A percentile compares a stretch with the other conserved stretches of the same genome.
These are phyloP conservation scores for Hipparchia sbordonii DNA, from an alignment of 2,888 invertebrate species.

Conservation along the genomic window DNA sequence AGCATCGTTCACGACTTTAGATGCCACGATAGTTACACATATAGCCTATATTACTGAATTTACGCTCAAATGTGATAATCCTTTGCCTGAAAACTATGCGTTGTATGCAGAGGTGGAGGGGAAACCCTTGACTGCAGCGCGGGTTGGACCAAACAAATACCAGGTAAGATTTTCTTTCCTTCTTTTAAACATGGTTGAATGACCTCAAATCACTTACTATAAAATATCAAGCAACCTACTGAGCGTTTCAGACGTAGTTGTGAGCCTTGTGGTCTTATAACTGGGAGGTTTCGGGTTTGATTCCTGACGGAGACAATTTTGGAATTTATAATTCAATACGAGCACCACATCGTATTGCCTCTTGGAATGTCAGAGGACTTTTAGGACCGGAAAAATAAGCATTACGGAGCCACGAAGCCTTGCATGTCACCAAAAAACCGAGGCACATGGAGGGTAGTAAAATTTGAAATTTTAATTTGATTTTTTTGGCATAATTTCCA, in stretches of 20 bases:
- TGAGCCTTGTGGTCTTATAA: too few species aligned
- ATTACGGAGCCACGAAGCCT: too few species aligned
- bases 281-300: too few species aligned
- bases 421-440: too few species aligned
- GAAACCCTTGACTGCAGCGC: slow-evolving; percentile 91
- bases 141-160: slow-evolving; percentile 89
- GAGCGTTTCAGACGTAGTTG: neutral
- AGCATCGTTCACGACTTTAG: slow-evolving; percentile 94
- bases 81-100: slow-evolving; percentile 84
- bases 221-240: neutral
- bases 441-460: too few species aligned
- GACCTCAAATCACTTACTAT: neutral
- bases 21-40: slow-evolving; percentile 94
- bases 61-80: slow-evolving; percentile 89
- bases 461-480: too few species aligned
- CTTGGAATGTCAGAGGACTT: too few species aligned
- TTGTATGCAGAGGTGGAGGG: slow-evolving; percentile 96
- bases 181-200: neutral
- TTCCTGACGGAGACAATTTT: too few species aligned
- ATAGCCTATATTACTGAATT: slow-evolving; percentile 97
- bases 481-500: slow-evolving; percentile 54
- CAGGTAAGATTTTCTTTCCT: slow-evolving; percentile 85
- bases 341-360: too few species aligned
- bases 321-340: too few species aligned
- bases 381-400: too few species aligned